A percentile compares a stretch with the other conserved stretches of the same genome.
Conservation (phyloP, 35 echinoderm and acorn worm species). For the Apostichopus parvimensis region DNA sequence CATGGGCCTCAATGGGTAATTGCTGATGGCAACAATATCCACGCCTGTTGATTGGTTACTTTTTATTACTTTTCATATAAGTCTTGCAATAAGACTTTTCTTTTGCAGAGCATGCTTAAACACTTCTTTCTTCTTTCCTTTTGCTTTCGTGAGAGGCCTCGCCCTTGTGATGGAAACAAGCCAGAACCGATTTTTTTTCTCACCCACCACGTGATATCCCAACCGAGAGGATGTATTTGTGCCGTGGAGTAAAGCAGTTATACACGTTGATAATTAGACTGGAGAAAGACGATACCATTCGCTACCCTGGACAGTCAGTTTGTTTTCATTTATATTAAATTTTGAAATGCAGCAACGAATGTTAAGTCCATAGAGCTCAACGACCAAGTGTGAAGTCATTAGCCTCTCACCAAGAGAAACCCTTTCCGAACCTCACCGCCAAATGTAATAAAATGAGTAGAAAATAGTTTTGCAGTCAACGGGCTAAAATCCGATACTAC, state of each 20-base stretch:
- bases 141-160: constrained; percentile 16
- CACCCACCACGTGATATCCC: constrained; percentile 31
- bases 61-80: constrained; percentile 50
- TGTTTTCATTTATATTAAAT: constrained; percentile 65
- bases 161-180: constrained; percentile 44
- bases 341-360: constrained; percentile 58
- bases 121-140: not conserved
- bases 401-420: constrained; percentile 52
- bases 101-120: not conserved
- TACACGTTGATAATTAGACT: constrained; percentile 55
- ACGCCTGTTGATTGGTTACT: constrained; percentile 47
- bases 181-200: constrained; percentile 42
- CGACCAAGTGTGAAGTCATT: constrained; percentile 64
- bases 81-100: constrained; percentile 8
- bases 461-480: constrained; percentile 71
- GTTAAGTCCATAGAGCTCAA: constrained; percentile 56
- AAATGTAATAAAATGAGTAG: constrained; percentile 70
- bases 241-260: constrained; percentile 54
- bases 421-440: constrained; percentile 58
- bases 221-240: constrained; percentile 46
- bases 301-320: constrained; percentile 52
- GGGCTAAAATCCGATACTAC: constrained; percentile 66
- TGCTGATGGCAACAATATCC: not conserved
- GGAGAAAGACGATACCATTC: constrained; percentile 51
- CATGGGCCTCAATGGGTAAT: not conserved